Percentiles rank a stretch among this genome's conserved stretches.
Evolutionary conservation across 2,888 invertebrate species (phyloP).

Genomic region (Serrognathus titanus): DNA sequence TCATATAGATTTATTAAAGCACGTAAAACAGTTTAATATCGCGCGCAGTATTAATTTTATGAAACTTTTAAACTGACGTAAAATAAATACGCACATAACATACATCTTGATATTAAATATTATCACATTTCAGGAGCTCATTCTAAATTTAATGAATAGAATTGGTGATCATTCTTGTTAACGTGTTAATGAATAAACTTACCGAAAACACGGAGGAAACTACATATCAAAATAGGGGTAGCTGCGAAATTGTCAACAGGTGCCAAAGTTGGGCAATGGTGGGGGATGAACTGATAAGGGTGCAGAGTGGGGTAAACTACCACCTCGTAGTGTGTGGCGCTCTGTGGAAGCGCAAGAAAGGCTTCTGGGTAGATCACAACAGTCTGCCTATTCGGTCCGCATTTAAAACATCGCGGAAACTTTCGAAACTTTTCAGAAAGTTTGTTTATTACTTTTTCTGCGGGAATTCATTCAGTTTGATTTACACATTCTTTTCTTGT

Average conservation of each 20-base stretch:
- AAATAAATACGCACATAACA: too few species aligned
- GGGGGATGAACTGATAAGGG: slow-evolving; percentile 23
- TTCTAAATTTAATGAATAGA: too few species aligned
- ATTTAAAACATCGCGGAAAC: slow-evolving; percentile 21
- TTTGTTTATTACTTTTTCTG: neutral
- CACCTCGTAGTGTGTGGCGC: slow-evolving; percentile 2
- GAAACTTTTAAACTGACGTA: too few species aligned
- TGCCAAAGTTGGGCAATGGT: slow-evolving; percentile 28
- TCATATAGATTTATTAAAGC: too few species aligned
- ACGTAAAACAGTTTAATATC: too few species aligned
- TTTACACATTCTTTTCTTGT: neutral
- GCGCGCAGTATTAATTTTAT: too few species aligned
- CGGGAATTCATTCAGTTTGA: neutral
- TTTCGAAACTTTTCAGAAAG: slow-evolving; percentile 7
- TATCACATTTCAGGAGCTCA: too few species aligned
- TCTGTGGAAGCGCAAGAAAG: slow-evolving; percentile 21
- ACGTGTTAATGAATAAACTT: neutral
- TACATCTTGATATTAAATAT: too few species aligned
- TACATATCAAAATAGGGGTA: slow-evolving; percentile 2
- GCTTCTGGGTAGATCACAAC: slow-evolving; percentile 14
- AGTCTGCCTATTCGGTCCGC: slow-evolving; percentile 20
- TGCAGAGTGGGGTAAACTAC: slow-evolving; percentile 23
- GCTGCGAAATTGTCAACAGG: slow-evolving; percentile 35
- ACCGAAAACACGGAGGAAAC: neutral
- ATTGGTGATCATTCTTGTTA: neutral